Base-by-base conservation (phyloP, 1,140 invertebrate species). In the Batillaria attramentaria region DNA sequence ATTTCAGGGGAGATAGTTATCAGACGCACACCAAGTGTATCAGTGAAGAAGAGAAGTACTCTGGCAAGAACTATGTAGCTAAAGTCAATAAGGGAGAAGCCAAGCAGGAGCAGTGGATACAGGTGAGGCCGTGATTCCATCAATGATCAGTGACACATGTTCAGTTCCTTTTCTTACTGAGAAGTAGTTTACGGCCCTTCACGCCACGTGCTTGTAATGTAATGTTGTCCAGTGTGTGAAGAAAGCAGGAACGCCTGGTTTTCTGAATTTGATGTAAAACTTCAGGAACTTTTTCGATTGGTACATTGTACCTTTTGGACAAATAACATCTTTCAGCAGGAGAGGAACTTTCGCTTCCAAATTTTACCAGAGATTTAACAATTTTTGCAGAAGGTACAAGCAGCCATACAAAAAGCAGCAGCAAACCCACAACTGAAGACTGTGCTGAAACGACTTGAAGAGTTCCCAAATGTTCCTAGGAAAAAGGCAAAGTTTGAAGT, bases 71-170 rank as follows among this genome's bases (percentile, higher is more conserved):
- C 81, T 97, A 94, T 90, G 93, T 94, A 77, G 92, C 94, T 35
- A 96, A 96, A 91, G 92, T 93, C 60, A 96, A 97, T 87, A 97
- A 98, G 92, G 96, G 96, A 37, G 96, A 97, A 89, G 93, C 93
- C 50, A 98, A 98, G 88, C 97, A 99, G 91, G 94, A 95, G 87
- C 93, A 93, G 78, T 99, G 97, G 97, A 93, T 96, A 54, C 94
- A 96, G 85, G 94, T 96, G 89, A 93, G n/a, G n/a, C n/a, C n/a
- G n/a, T 73, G 79, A 39, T n/a, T n/a, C n/a, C n/a, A n/a, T n/a
- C n/a, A n/a, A n/a, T n/a, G n/a, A n/a, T n/a, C n/a, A n/a, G n/a
- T n/a, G n/a, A n/a, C n/a, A n/a, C n/a, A n/a, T n/a, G n/a, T n/a
- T n/a, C n/a, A n/a, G n/a, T n/a, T n/a, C n/a, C n/a, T n/a, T n/a